Conservation (phyloP, 2,113 vertebrate species). For the Pipra filicauda region DNA sequence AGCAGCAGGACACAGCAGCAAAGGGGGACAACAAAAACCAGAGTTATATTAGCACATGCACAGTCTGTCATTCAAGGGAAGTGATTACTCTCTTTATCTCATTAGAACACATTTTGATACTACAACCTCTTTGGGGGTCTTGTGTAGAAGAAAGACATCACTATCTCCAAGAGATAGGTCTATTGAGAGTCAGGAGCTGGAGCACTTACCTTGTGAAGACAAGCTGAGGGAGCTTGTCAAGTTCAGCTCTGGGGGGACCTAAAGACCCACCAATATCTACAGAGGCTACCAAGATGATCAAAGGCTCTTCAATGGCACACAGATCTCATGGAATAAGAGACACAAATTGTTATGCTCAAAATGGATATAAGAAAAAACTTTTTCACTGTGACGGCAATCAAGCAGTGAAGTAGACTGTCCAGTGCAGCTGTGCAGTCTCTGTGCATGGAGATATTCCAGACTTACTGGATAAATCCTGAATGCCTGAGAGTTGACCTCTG, state of each 20-base stretch:
- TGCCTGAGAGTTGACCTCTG: neutral
- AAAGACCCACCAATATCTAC: neutral
- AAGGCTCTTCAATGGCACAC: neutral
- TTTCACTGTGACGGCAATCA: rapidly evolving
- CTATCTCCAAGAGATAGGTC: neutral
- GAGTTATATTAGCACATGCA: neutral
- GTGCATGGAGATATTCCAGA: neutral
- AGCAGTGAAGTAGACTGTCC: neutral
- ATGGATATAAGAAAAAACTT: neutral
- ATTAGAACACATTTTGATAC: neutral
- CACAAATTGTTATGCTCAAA: neutral
- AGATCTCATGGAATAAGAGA: neutral
- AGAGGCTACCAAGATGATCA: rapidly evolving
- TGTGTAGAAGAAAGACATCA: neutral
- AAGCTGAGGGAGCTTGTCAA: neutral
- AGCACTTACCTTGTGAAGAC: neutral
- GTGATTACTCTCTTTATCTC: neutral
- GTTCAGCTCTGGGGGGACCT: neutral
- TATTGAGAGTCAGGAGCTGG: neutral
- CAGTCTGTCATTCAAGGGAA: neutral
- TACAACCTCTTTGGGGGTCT: too few species aligned
- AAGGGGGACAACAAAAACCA: neutral
- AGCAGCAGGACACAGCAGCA: neutral
- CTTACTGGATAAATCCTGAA: neutral
- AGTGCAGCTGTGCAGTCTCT: neutral